These are phyloP conservation scores for Acleris cristana DNA, from an alignment of 2,888 invertebrate genomes.

Conservation along the genomic window DNA sequence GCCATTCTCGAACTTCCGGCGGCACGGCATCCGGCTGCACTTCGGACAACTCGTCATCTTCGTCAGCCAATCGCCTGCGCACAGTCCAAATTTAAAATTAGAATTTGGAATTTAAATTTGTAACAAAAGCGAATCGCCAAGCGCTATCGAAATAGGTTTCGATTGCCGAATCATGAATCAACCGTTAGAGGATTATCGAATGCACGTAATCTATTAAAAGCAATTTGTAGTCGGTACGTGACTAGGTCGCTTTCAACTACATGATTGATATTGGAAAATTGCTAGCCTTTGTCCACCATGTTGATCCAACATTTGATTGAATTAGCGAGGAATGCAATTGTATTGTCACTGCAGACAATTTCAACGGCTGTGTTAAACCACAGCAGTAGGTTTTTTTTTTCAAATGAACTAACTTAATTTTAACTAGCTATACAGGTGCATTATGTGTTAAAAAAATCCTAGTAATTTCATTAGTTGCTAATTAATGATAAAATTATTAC, in stretches of 20 bases:
- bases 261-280: constrained; percentile 27
- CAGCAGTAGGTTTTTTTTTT: neutral
- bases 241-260: constrained; percentile 14
- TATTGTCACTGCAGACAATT: neutral
- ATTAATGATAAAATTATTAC: constrained; percentile 9
- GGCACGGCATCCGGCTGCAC: constrained; percentile 98
- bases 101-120: neutral
- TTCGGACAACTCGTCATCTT: constrained; percentile 97
- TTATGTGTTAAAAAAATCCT: constrained; percentile 17
- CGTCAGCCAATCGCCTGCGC: constrained; percentile 91
- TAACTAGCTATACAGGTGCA: constrained; percentile 21
- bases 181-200: constrained; percentile 9
- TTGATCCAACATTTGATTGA: constrained; percentile 11
- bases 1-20: constrained; percentile 97
- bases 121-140: constrained; percentile 20
- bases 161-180: constrained; percentile 11
- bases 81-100: constrained; percentile 47
- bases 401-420: constrained; percentile 3
- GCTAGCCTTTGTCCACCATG: constrained; percentile 2
- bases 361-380: constrained; percentile 1
- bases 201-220: constrained; percentile 23
- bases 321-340: neutral
- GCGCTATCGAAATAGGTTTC: constrained; percentile 11
- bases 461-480: constrained; percentile 20
- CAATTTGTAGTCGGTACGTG: constrained; percentile 15